A percentile compares a stretch with the other conserved stretches of the same genome.
phyloP scores from a whole-genome alignment of 2,797 vertebrate genomes.

The Tokudaia muenninki region DNA sequence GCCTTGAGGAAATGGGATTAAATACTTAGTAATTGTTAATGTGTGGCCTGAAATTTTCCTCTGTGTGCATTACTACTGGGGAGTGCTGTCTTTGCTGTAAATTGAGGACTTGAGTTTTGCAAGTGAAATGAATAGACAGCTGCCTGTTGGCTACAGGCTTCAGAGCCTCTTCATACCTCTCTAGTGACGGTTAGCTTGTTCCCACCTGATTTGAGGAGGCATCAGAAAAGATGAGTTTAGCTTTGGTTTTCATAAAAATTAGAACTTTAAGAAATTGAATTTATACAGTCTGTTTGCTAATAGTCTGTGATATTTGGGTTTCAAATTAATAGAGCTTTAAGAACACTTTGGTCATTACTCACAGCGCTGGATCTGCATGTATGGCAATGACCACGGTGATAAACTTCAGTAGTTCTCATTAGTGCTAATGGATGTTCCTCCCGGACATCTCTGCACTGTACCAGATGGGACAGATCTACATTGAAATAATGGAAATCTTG shows the following conservation, averaged over 20 bases:
- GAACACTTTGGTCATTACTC: conserved; percentile 45
- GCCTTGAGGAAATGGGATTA: conserved; percentile 1
- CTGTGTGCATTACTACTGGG: conserved; percentile 29
- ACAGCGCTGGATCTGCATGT: not conserved
- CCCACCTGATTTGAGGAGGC: not conserved
- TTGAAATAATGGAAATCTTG: conserved; percentile 64
- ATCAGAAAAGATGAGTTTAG: conserved; percentile 51
- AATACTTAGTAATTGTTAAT: conserved; percentile 47
- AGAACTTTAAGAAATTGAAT: conserved; percentile 56
- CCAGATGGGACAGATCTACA: conserved; percentile 31
- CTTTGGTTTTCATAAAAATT: conserved; percentile 57
- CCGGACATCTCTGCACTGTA: conserved; percentile 37
- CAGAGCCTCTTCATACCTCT: conserved; percentile 27
- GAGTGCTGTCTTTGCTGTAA: conserved; percentile 3
- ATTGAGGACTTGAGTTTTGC: not conserved
- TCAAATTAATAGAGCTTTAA: conserved; percentile 28
- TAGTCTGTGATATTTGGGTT: conserved; percentile 54
- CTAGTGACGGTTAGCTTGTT: not conserved
- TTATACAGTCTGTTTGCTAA: conserved; percentile 25
- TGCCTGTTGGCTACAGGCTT: conserved; percentile 11
- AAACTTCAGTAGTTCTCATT: conserved; percentile 63
- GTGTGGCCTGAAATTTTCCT: conserved; percentile 45
- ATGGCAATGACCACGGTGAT: conserved; percentile 22
- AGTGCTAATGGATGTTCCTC: not conserved
- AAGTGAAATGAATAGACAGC: conserved; percentile 39